phyloP scores from a whole-genome alignment of 2,888 invertebrate species.

The Hydrotaea cyrtoneurina region DNA sequence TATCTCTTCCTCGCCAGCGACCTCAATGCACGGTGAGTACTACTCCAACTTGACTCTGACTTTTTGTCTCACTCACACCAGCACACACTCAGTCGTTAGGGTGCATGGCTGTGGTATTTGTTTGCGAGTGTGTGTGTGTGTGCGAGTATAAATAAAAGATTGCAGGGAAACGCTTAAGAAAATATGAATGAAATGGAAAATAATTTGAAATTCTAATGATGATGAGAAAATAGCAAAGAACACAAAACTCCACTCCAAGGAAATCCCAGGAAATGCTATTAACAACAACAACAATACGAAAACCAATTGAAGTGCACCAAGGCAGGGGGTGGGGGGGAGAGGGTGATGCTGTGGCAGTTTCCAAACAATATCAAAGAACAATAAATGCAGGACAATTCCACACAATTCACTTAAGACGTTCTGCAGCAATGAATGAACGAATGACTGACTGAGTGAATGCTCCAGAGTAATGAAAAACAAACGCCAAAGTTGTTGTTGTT shows the following conservation, averaged over 20 bases:
- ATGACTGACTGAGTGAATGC: too few species aligned
- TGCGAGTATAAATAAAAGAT: not conserved
- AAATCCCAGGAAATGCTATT: conserved; percentile 22
- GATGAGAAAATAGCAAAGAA: conserved; percentile 46
- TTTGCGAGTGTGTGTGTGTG: not conserved
- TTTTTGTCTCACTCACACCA: not conserved
- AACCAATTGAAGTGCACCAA: conserved; percentile 13
- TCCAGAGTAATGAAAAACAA: conserved; percentile 33
- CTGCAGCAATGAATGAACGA: conserved; percentile 35
- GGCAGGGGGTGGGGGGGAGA: not conserved
- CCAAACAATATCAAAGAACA: conserved; percentile 41
- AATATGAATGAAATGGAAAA: conserved; percentile 68
- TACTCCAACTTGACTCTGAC: conserved; percentile 17
- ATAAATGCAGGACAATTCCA: conserved; percentile 60
- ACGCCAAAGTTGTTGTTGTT: conserved; percentile 47
- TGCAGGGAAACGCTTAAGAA: conserved; percentile 34
- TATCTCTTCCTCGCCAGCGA: conserved; percentile 75
- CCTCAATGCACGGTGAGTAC: conserved; percentile 78
- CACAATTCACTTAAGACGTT: conserved; percentile 36
- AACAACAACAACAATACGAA: conserved; percentile 21
- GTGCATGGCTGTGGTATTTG: not conserved
- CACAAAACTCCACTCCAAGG: conserved; percentile 48
- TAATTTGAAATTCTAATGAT: conserved; percentile 66
- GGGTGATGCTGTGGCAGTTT: not conserved
- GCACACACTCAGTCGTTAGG: not conserved